Evolutionary conservation across 2,888 invertebrate species (phyloP).

Genomic region (Aproaerema taeniolella): DNA sequence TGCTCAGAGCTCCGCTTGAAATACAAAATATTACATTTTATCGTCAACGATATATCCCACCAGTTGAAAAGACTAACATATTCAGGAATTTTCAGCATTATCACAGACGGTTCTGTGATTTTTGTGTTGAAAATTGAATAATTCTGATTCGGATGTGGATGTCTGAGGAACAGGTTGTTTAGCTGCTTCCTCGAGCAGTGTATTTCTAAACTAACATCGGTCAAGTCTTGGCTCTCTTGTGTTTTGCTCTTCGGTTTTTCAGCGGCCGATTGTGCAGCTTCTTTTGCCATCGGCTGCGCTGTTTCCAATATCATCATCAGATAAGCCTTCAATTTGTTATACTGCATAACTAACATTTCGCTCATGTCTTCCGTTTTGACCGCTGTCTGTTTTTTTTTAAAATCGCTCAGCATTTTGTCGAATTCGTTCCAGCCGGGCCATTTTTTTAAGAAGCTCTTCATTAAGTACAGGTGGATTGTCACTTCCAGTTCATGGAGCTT

Average conservation of each 20-base stretch:
- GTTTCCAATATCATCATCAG: slow-evolving; percentile 35
- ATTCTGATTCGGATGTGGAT: slow-evolving; percentile 28
- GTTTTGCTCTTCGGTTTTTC: slow-evolving; percentile 14
- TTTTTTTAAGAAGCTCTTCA: slow-evolving; percentile 55
- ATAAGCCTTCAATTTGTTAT: slow-evolving; percentile 41
- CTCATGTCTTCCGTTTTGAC: slow-evolving; percentile 15
- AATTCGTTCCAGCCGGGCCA: slow-evolving; percentile 64
- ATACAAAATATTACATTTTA: too few species aligned
- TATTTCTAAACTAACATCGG: slow-evolving; percentile 38
- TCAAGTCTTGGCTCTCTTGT: slow-evolving; percentile 4
- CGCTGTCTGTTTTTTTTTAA: slow-evolving; percentile 28
- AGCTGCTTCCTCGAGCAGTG: slow-evolving; percentile 37
- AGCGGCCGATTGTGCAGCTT: slow-evolving; percentile 24
- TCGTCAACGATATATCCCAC: slow-evolving; percentile 31
- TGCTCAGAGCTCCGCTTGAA: too few species aligned
- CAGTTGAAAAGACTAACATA: slow-evolving; percentile 36
- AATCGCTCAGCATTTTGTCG: slow-evolving; percentile 33
- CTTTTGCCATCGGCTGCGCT: slow-evolving; percentile 29
- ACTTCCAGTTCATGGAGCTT: slow-evolving; percentile 42
- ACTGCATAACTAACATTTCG: slow-evolving; percentile 26
- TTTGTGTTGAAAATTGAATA: slow-evolving; percentile 40
- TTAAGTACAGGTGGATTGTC: slow-evolving; percentile 49
- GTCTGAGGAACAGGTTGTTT: slow-evolving; percentile 34
- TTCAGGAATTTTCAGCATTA: slow-evolving; percentile 19
- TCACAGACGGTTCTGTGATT: slow-evolving; percentile 23